These are phyloP conservation scores for Aelia acuminata DNA, from an alignment of 2,888 invertebrate species.

Conservation along the genomic window DNA sequence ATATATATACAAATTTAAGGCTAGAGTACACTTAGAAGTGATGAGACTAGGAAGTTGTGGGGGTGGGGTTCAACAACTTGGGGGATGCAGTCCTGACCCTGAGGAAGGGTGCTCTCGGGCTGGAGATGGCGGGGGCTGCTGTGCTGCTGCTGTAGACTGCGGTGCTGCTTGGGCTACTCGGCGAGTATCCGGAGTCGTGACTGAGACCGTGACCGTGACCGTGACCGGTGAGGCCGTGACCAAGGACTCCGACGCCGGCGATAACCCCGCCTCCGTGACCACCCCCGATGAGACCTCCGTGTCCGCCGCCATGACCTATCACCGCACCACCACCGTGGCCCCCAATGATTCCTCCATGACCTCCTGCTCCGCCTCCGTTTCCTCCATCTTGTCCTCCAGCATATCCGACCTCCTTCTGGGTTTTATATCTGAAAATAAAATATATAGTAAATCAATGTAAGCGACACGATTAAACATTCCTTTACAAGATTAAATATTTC, in stretches of 20 bases:
- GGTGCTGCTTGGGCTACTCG: constrained; percentile 58
- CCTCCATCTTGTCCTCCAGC: constrained; percentile 51
- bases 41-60: constrained; percentile 51
- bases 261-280: constrained; percentile 6
- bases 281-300: not conserved
- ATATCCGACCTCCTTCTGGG: constrained; percentile 64
- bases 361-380: constrained; percentile 7
- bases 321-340: constrained; percentile 14
- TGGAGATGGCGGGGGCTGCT: constrained; percentile 55
- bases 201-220: constrained; percentile 26
- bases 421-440: constrained; percentile 64
- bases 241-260: not conserved
- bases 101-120: constrained; percentile 58
- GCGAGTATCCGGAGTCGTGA: constrained; percentile 49
- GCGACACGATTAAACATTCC: no score
- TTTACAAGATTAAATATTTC: no score
- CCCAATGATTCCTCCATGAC: not conserved
- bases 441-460: not conserved
- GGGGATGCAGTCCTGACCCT: constrained; percentile 62
- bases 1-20: constrained; percentile 34
- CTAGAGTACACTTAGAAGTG: not conserved
- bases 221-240: not conserved
- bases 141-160: constrained; percentile 59
- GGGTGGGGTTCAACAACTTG: constrained; percentile 60
- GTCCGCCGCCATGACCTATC: not conserved